Evolutionary conservation across 2,797 vertebrate species (phyloP).

Genomic region (Lutra lutra): DNA sequence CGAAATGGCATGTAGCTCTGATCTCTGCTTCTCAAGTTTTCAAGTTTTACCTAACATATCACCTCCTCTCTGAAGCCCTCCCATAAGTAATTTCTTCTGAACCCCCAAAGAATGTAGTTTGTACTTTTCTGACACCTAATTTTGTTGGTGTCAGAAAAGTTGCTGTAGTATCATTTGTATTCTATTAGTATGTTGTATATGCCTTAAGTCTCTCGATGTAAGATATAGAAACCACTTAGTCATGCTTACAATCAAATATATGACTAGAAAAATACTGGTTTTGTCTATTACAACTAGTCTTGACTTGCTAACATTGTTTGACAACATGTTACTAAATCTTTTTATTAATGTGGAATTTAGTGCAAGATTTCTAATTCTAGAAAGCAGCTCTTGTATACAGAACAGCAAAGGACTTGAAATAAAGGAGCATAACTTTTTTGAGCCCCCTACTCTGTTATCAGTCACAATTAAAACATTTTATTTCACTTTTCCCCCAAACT

Average conservation of each 20-base stretch:
- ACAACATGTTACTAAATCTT: background rate
- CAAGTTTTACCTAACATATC: background rate
- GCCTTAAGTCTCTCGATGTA: background rate
- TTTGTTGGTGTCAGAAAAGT: background rate
- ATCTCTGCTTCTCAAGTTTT: background rate
- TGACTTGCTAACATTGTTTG: background rate
- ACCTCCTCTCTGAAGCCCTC: background rate
- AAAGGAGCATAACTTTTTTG: background rate
- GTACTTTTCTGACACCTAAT: background rate
- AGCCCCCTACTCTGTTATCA: background rate
- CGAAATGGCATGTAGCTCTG: background rate
- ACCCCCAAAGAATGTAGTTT: background rate
- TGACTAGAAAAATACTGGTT: background rate
- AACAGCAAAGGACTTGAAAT: background rate
- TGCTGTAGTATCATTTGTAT: background rate
- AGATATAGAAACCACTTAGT: background rate
- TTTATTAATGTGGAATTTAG: background rate
- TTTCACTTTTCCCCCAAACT: background rate
- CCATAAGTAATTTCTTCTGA: background rate
- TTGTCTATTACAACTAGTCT: background rate
- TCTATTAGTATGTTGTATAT: background rate
- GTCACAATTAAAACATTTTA: background rate
- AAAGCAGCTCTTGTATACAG: background rate
- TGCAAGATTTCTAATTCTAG: conserved; percentile 7
- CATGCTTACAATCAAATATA: background rate